phyloP scores from a whole-genome alignment of 2,113 vertebrate genomes.

The Sturnus vulgaris region DNA sequence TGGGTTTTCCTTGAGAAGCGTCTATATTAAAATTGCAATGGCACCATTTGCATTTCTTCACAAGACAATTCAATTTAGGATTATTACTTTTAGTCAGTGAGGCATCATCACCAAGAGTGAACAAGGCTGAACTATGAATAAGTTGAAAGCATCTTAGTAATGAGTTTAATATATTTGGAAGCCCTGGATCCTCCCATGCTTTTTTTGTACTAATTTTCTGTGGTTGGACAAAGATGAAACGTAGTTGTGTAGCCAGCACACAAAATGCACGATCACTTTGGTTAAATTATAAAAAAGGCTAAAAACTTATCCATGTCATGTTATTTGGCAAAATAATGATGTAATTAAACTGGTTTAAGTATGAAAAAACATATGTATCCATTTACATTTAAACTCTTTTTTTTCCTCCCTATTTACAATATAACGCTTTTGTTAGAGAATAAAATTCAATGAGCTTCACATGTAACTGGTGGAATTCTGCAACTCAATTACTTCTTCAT shows the following conservation, averaged over 20 bases:
- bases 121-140: not conserved
- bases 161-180: not conserved
- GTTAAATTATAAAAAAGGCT: conserved; percentile 28
- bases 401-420: not conserved
- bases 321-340: conserved; percentile 37
- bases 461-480: not conserved
- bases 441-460: conserved; percentile 15
- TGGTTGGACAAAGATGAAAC: conserved; percentile 13
- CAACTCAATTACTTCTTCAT: conserved; percentile 40
- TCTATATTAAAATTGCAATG: not conserved
- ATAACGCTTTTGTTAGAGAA: not conserved
- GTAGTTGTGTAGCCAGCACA: not conserved
- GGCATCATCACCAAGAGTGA: not conserved
- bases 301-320: conserved; percentile 33
- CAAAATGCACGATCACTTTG: not conserved
- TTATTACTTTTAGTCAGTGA: not conserved
- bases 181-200: not conserved
- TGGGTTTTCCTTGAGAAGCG: not conserved
- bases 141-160: not conserved
- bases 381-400: not conserved
- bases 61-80: not conserved
- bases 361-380: conserved; percentile 25
- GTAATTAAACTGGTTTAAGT: conserved; percentile 12
- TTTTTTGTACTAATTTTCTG: not conserved
- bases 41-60: not conserved